A percentile compares a stretch with the other conserved stretches of the same genome.
These are phyloP conservation scores for Sympetrum striolatum DNA, from an alignment of 2,888 invertebrate species.

Conservation along the genomic window DNA sequence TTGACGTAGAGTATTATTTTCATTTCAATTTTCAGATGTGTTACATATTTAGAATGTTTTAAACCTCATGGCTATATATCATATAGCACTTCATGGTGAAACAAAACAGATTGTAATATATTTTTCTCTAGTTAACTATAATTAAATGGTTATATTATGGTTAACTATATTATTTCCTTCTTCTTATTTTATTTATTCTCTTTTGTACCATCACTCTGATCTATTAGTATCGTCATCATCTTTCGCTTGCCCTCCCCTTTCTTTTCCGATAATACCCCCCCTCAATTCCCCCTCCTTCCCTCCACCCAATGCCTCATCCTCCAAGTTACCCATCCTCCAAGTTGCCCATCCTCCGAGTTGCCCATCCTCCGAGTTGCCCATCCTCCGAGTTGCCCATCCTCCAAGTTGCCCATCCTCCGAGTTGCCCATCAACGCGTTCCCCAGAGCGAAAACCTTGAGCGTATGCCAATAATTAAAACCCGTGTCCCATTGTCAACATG, in stretches of 20 bases:
- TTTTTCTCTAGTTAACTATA: no score
- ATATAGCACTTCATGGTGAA: no score
- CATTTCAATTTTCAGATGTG: no score
- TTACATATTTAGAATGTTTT: no score
- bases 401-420: background rate
- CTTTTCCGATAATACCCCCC: background rate
- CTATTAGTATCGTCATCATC: background rate
- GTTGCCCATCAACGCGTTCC: background rate
- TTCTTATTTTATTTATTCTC: background rate
- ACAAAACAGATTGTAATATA: no score
- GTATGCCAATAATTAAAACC: background rate
- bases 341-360: background rate
- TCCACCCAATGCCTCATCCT: no score
- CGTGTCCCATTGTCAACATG: background rate
- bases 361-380: background rate
- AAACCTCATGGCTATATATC: no score
- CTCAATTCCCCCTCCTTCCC: background rate
- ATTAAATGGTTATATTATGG: no score
- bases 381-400: background rate
- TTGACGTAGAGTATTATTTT: no score
- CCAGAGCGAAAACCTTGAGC: background rate
- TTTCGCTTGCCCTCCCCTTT: background rate
- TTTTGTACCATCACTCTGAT: background rate
- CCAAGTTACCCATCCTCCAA: background rate
- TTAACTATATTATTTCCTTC: background rate